Evolutionary conservation across 2,797 vertebrate genomes (phyloP).

Genomic region (Serranus cabrilla): DNA sequence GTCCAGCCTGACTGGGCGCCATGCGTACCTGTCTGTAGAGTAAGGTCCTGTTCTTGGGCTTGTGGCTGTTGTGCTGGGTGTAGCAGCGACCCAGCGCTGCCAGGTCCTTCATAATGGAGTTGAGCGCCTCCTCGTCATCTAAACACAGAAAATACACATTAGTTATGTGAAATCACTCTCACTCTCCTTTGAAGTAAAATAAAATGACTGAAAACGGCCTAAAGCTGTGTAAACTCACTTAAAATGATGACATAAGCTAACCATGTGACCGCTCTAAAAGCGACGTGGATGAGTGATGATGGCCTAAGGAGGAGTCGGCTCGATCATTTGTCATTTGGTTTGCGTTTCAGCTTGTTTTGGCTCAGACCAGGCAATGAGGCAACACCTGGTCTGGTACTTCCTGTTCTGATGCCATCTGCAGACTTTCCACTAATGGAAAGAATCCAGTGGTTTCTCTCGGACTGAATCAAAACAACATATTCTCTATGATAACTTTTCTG

Average conservation of each 20-base stretch:
- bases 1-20: not conserved
- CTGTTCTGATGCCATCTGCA: conserved; percentile 38
- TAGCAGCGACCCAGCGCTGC: conserved; percentile 91
- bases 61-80: conserved; percentile 87
- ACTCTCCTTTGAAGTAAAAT: not conserved
- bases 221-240: not conserved
- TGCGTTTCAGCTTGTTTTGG: not conserved
- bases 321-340: not conserved
- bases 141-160: conserved; percentile 22
- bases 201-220: not conserved
- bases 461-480: conserved; percentile 4
- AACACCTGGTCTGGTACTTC: conserved; percentile 55
- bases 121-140: conserved; percentile 95
- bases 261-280: not conserved
- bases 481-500: not conserved
- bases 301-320: not conserved
- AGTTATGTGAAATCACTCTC: not conserved
- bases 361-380: conserved; percentile 19
- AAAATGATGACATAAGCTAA: not conserved
- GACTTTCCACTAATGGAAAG: conserved; percentile 35
- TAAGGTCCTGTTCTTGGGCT: conserved; percentile 88
- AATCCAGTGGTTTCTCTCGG: conserved; percentile 5
- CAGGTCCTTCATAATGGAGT: conserved; percentile 96
- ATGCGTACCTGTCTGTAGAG: conserved; percentile 89
- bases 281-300: not conserved